These are phyloP conservation scores for Ectropis grisescens DNA, from an alignment of 1,140 invertebrate species.

Conservation along the genomic window DNA sequence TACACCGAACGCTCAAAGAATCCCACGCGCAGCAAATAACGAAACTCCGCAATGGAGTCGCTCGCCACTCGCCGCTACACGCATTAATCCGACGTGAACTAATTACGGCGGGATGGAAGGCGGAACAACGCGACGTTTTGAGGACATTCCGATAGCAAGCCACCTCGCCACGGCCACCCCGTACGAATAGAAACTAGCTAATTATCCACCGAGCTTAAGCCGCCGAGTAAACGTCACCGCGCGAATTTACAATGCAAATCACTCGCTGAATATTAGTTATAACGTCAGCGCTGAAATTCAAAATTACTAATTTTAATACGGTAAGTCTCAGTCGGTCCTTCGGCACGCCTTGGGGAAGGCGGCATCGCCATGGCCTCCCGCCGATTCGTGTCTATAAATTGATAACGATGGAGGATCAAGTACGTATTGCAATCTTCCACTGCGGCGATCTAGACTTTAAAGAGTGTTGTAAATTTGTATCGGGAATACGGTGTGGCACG, in stretches of 20 bases:
- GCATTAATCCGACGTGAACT: slow-evolving; percentile 18
- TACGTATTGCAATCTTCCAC: slow-evolving; percentile 33
- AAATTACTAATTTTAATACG: slow-evolving; percentile 68
- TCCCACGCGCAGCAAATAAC: slow-evolving; percentile 6
- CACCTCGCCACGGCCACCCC: slow-evolving; percentile 29
- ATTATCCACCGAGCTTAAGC: slow-evolving; percentile 63
- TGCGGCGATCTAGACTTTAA: slow-evolving; percentile 9
- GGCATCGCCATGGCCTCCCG: slow-evolving; percentile 37
- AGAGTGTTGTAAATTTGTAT: too few species aligned
- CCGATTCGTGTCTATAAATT: slow-evolving; percentile 11
- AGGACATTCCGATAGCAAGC: slow-evolving; percentile 41
- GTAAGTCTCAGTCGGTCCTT: slow-evolving; percentile 56
- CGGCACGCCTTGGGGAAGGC: slow-evolving; percentile 50
- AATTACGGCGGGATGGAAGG: slow-evolving; percentile 18
- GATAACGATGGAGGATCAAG: slow-evolving; percentile 50
- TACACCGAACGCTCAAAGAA: slow-evolving; percentile 10
- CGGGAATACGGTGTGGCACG: slow-evolving; percentile 19
- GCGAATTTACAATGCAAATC: slow-evolving; percentile 68
- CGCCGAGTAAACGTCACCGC: slow-evolving; percentile 50
- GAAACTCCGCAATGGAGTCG: slow-evolving; percentile 15
- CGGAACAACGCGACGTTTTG: slow-evolving; percentile 27
- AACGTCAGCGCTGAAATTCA: slow-evolving; percentile 60
- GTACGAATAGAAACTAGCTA: slow-evolving; percentile 65
- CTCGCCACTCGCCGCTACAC: slow-evolving; percentile 15
- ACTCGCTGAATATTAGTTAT: slow-evolving; percentile 63